These are phyloP conservation scores for Rhea pennata DNA, from an alignment of 2,113 vertebrate genomes.

Conservation along the genomic window DNA sequence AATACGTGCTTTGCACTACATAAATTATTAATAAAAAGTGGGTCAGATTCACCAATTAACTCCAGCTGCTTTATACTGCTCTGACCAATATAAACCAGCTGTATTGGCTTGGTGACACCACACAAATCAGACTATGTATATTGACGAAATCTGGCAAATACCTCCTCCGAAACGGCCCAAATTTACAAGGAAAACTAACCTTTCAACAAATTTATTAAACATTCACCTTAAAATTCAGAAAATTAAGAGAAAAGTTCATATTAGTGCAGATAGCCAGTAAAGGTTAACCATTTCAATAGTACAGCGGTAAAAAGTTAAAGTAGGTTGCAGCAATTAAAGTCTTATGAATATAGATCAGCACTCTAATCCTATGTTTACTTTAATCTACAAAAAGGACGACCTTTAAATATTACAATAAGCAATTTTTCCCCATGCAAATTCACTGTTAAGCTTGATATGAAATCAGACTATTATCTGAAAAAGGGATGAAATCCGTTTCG, in stretches of 20 bases:
- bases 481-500: slow-evolving; percentile 47
- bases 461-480: slow-evolving; percentile 48
- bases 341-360: slow-evolving; percentile 48
- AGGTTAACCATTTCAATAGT: slow-evolving; percentile 20
- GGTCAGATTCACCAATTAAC: slow-evolving; percentile 24
- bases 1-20: background rate
- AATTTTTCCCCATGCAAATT: background rate
- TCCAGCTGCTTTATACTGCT: slow-evolving; percentile 30
- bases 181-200: slow-evolving; percentile 26
- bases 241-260: slow-evolving; percentile 48
- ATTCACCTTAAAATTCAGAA: slow-evolving; percentile 26
- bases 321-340: slow-evolving; percentile 55
- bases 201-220: slow-evolving; percentile 18
- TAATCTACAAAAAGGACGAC: slow-evolving; percentile 57
- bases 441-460: slow-evolving; percentile 3
- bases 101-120: background rate
- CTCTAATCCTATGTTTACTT: slow-evolving; percentile 42
- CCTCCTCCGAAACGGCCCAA: background rate
- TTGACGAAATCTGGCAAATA: background rate
- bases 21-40: slow-evolving; percentile 49
- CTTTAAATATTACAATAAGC: background rate
- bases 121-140: background rate
- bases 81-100: slow-evolving; percentile 14
- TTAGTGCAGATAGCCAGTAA: slow-evolving; percentile 32
- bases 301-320: slow-evolving; percentile 70